phyloP scores from a whole-genome alignment of 2,113 vertebrate genomes.

The Merops nubicus region DNA sequence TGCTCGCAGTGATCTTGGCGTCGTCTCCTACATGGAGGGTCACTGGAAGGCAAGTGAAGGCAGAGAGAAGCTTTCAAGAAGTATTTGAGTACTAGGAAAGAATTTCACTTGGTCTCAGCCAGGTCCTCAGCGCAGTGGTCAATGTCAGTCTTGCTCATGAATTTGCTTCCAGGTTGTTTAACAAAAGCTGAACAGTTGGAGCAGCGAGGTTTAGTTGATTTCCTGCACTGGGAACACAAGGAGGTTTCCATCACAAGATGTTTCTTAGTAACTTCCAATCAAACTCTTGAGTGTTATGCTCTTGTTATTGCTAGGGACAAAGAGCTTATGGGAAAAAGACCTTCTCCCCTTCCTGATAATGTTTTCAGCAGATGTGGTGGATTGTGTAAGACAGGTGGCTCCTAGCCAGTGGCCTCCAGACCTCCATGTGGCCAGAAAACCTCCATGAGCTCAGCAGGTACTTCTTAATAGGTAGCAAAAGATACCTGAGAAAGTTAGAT shows the following conservation, averaged over 20 bases:
- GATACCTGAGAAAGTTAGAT: background rate
- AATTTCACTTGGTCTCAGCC: background rate
- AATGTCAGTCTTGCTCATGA: background rate
- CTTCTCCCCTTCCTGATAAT: background rate
- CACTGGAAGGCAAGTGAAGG: background rate
- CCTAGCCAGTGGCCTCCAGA: background rate
- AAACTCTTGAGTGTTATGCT: background rate
- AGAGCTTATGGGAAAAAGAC: background rate
- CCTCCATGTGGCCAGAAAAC: background rate
- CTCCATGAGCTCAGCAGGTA: background rate
- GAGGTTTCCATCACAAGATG: background rate
- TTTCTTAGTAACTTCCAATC: background rate
- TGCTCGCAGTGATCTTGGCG: background rate
- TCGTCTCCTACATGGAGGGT: fast-evolving
- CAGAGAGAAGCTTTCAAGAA: background rate
- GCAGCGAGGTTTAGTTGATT: background rate
- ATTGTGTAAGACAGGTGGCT: background rate
- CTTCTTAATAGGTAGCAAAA: background rate
- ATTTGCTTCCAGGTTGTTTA: background rate
- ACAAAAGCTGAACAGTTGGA: background rate
- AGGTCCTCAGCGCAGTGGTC: background rate
- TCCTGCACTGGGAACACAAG: fast-evolving
- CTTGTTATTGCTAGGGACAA: background rate
- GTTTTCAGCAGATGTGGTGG: background rate
- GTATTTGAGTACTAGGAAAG: background rate